Evolutionary conservation across 1,140 invertebrate genomes (phyloP).

Genomic region (Megathymus violae): DNA sequence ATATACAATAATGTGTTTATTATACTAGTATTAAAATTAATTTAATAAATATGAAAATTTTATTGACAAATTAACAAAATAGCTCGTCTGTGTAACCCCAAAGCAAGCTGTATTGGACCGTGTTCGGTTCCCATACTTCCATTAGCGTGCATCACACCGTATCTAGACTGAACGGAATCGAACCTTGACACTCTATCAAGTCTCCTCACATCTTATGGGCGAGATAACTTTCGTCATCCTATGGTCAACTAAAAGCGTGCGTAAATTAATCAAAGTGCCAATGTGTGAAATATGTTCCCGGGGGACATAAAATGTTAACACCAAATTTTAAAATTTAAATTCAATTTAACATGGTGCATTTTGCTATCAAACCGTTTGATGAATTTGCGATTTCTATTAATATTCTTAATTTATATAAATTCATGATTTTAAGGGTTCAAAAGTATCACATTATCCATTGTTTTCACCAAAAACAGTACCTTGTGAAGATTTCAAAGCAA

Average conservation of each 20-base stretch:
- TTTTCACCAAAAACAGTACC: too few species aligned
- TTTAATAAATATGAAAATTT: too few species aligned
- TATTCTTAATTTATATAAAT: too few species aligned
- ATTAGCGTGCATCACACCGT: constrained; percentile 69
- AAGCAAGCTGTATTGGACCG: constrained; percentile 23
- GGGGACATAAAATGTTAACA: background rate
- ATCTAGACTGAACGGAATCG: constrained; percentile 57
- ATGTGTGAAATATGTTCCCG: constrained; percentile 22
- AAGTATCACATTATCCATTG: too few species aligned
- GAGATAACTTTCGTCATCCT: constrained; percentile 60
- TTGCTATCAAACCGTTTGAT: too few species aligned
- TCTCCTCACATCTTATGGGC: constrained; percentile 51
- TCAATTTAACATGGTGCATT: too few species aligned
- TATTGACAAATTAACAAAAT: background rate
- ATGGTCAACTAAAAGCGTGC: constrained; percentile 55
- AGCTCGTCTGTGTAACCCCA: constrained; percentile 15
- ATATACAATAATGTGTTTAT: too few species aligned
- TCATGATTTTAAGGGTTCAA: too few species aligned
- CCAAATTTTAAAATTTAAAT: too few species aligned
- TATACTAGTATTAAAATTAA: too few species aligned
- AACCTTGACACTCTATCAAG: constrained; percentile 59
- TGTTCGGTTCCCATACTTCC: constrained; percentile 59
- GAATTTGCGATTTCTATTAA: too few species aligned
- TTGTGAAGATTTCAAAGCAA: too few species aligned
- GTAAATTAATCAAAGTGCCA: constrained; percentile 56